Evolutionary conservation across 2,888 invertebrate species (phyloP), one percentile per base, ranked within the genome.

Genomic region (Sepiola atlantica): DNA sequence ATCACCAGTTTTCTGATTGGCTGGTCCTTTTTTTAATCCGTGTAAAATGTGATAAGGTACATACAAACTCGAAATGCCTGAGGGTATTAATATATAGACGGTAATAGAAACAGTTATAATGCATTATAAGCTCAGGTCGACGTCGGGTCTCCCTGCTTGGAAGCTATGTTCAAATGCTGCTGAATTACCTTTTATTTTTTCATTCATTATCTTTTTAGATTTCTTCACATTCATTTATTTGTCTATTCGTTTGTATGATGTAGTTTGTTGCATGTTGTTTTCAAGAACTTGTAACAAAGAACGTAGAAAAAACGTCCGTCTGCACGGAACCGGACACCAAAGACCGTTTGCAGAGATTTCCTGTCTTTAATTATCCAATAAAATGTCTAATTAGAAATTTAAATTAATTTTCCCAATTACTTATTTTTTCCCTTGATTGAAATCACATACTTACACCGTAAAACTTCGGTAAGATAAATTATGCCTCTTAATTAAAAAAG

Each of bases 401-500:
- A 77, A 77, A 77, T 77, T 77, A 77, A 77, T 77, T 77, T 77
- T 77, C 28, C 61, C 61, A 61, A 61, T 61, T 61, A 61, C 10
- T 20, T 57, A 45, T 57, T 61, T 61, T 61, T 61, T 61, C 24
- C n/a, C 14, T n/a, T 16, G 32, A 77, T 77, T n/a, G 32, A 32
- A 77, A 77, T 77, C n/a, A 77, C 14, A 28, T 77, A 77, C 77
- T 77, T 32, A 77, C 77, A 21, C 16, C 4, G 32, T 77, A 16
- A 77, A 77, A 77, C n/a, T n/a, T 18, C 77, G n/a, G 32, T n/a
- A 77, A 77, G 77, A 77, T 77, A 77, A 32, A n/a, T 77, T 77
- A 77, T n/a, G n/a, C 77, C n/a, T 77, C 32, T 77, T 77, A 77
- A 77, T 77, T 77, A 77, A 28, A 77, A 77, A 77, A 77, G 77